A percentile compares a stretch with the other conserved stretches of the same genome.
Evolutionary conservation across 2,888 invertebrate species (phyloP).

Genomic region (Quadroppia sp.): DNA sequence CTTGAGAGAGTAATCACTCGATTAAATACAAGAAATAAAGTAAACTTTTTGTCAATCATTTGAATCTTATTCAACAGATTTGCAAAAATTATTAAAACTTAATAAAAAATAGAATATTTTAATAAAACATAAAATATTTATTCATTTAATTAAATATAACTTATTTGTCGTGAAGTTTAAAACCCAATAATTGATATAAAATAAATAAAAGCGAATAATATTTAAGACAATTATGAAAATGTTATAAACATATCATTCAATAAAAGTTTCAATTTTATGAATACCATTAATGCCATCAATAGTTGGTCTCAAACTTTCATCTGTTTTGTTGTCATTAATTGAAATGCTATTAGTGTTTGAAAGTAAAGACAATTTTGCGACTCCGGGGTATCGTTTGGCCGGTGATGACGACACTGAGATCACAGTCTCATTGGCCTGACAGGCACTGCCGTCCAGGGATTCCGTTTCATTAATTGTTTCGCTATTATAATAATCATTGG

Average conservation of each 20-base stretch:
- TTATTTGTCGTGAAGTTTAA: too few relatives aligned
- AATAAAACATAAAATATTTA: too few relatives aligned
- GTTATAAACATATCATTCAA: conserved; percentile 30
- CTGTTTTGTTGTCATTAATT: conserved; percentile 2
- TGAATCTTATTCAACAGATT: too few relatives aligned
- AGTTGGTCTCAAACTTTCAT: conserved; percentile 15
- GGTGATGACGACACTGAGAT: conserved; percentile 31
- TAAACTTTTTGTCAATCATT: too few relatives aligned
- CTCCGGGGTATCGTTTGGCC: conserved; percentile 40
- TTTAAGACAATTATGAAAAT: too few relatives aligned
- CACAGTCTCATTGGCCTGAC: conserved; percentile 11
- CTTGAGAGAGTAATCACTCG: too few relatives aligned
- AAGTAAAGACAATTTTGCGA: conserved; percentile 28
- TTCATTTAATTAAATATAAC: too few relatives aligned
- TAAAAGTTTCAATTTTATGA: conserved; percentile 37
- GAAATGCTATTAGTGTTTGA: not conserved
- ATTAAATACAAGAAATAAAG: too few relatives aligned
- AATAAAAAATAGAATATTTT: too few relatives aligned
- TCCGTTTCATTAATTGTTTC: conserved; percentile 23
- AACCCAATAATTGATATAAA: too few relatives aligned
- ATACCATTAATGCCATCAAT: conserved; percentile 5
- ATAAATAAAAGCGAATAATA: too few relatives aligned
- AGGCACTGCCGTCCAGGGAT: conserved; percentile 24
- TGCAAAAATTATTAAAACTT: too few relatives aligned
- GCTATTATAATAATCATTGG: conserved; percentile 15